Evolutionary conservation across 2,888 invertebrate genomes (phyloP), one percentile per base, ranked within the genome.

Genomic region (Phyto melanocephala): DNA sequence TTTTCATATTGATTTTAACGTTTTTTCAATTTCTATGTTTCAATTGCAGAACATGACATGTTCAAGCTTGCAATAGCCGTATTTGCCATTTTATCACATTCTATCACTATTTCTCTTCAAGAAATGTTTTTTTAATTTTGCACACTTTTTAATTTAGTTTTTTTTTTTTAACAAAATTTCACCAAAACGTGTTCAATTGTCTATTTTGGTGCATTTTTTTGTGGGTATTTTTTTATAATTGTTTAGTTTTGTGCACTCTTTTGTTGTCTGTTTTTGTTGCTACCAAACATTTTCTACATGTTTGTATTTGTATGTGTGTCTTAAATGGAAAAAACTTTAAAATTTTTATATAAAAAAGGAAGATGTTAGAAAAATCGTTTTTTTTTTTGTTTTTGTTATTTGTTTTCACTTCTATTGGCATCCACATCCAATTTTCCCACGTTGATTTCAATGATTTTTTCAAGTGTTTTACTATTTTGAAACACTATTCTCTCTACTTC

Each of bases 151-250:
- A 5, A 33, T 33, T 72, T 65, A 24, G 10, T 67, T 67, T 7
- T 62, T 42, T 20, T 50, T 35, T 24, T 8, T 35, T 22, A 47
- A 58, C 22, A 47, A 56, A 81, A 63, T 33, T 79, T 71, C 75
- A 76, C 75, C 67, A 67, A 79, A 82, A 82, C 82, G 82, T 82
- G 79, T 79, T 75, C 62, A 75, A 79, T 79, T 82, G 75, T 82
- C 71, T 75, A 78, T 78, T 37, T 68, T 42, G 7, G 10, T n/a
- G 5, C 33, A 20, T 13, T 28, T 58, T 24, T 47, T 74, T 74
- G 28, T 3, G 28, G 28, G 28, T 28, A 28, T 28, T n/a, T n/a
- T n/a, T 28, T 28, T 28, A 6, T 28, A 28, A 5, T 76, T 24
- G 10, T 24, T 42, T 47, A 2, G n/a, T 37, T 58, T 72, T 65